Conservation (phyloP, 2,797 vertebrate genomes). For the Arnoldichthys spilopterus region DNA sequence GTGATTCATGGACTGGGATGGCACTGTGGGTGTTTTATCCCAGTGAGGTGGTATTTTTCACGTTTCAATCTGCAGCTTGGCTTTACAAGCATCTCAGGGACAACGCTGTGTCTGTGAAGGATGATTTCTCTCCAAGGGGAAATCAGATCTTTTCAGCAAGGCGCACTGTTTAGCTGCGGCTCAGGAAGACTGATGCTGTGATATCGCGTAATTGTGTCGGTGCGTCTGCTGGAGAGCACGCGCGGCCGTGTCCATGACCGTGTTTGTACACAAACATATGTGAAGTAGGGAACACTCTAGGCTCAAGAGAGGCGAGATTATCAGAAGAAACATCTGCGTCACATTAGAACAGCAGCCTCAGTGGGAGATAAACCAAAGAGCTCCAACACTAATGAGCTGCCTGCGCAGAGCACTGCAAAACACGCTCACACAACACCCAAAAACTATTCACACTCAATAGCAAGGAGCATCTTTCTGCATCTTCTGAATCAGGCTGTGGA, state of each 20-base stretch:
- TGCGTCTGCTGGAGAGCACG: conserved; percentile 19
- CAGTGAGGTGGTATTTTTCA: conserved; percentile 70
- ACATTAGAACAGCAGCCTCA: conserved; percentile 57
- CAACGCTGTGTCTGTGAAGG: conserved; percentile 62
- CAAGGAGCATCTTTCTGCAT: conserved; percentile 24
- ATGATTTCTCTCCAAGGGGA: conserved; percentile 71
- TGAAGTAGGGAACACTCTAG: conserved; percentile 46
- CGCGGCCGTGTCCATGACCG: conserved; percentile 30
- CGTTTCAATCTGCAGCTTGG: conserved; percentile 74
- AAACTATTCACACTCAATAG: conserved; percentile 50
- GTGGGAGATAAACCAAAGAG: conserved; percentile 54
- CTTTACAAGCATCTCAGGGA: conserved; percentile 67
- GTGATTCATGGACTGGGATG: conserved; percentile 54
- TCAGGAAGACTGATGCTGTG: conserved; percentile 67
- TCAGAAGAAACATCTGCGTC: conserved; percentile 63
- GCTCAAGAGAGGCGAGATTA: conserved; percentile 58
- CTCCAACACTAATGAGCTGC: conserved; percentile 57
- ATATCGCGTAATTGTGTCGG: conserved; percentile 43
- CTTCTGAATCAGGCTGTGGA: conserved; percentile 26
- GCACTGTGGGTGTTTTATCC: conserved; percentile 54
- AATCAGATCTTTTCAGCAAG: conserved; percentile 69
- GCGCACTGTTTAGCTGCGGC: conserved; percentile 64
- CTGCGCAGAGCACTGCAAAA: conserved; percentile 48
- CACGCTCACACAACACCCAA: conserved; percentile 33
- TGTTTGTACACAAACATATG: conserved; percentile 47